These are phyloP conservation scores for Amitus sp. DNA, from an alignment of 2,888 invertebrate genomes.

Conservation along the genomic window DNA sequence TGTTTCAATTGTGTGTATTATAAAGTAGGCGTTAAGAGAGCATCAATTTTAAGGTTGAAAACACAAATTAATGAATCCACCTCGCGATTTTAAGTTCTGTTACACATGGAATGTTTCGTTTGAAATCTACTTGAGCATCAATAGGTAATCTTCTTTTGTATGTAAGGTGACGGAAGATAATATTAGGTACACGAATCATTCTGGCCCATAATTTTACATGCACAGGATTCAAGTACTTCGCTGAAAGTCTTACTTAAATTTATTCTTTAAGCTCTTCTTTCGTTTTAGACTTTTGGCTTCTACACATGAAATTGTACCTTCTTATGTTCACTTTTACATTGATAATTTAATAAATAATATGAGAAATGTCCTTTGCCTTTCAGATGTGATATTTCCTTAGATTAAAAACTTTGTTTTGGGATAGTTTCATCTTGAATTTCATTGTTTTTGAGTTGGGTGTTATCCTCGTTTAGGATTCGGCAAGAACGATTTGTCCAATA, in stretches of 20 bases:
- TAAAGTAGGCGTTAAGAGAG: slow-evolving; percentile 7
- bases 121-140: slow-evolving; percentile 6
- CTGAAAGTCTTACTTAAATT: slow-evolving; percentile 5
- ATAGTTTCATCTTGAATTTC: too few relatives aligned
- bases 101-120: slow-evolving; percentile 7
- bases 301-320: slow-evolving; percentile 8
- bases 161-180: slow-evolving; percentile 14
- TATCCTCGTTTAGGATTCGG: too few relatives aligned
- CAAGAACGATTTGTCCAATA: too few relatives aligned
- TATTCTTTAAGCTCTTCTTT: slow-evolving; percentile 2
- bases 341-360: slow-evolving; percentile 13
- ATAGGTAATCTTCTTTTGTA: slow-evolving; percentile 12
- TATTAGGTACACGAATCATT: slow-evolving; percentile 4
- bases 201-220: slow-evolving; percentile 6
- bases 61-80: slow-evolving; percentile 1
- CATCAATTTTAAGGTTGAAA: background rate
- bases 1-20: slow-evolving; percentile 9
- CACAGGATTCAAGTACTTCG: slow-evolving; percentile 7
- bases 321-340: slow-evolving; percentile 10
- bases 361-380: background rate
- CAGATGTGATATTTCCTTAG: too few relatives aligned
- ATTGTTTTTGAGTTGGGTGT: too few relatives aligned
- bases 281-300: slow-evolving; percentile 7
- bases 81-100: slow-evolving; percentile 7
- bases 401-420: too few relatives aligned